Base-by-base conservation (phyloP, 2,797 vertebrate genomes). In the Myotis myotis region DNA sequence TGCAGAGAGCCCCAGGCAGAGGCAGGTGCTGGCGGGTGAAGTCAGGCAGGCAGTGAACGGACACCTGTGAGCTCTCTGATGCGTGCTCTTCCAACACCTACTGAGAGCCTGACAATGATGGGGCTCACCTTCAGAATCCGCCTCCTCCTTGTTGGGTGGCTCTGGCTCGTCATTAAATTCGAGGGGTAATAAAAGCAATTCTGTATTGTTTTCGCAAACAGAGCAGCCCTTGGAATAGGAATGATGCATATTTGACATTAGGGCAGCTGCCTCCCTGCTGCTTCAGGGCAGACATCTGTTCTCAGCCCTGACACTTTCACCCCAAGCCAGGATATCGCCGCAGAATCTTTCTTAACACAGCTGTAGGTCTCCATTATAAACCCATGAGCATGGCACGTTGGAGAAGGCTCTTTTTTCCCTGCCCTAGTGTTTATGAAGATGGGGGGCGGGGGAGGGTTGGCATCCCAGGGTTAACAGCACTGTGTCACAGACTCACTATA, bases 401-500 rank as follows among this genome's bases (percentile, higher is more conserved):
- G 0, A 60, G 55, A 92, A 28, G 4, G 33, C 20, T 71, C 47
- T n/a, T 76, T 53, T 10, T 10, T 28, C 47, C 76, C 44, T 87
- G 47, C 36, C 75, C 22, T 28, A 12, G 71, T 28, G 25, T 38
- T 82, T 75, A 0, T 12, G 66, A 75, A 81, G 15, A 75, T 22
- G 8, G 23, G 16, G 64, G 10, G 33, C 5, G 60, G 57, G 57
- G 20, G 57, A n/a, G n/a, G n/a, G n/a, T n/a, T n/a, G n/a, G 57
- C 25, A 28, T 36, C n/a, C 33, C 17, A 41, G 55, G 9, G 2
- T 25, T 10, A 49, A 20, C 76, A 41, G 30, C 2, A 0, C 57
- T 0, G 0, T 0, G 0, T 41, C 44, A 7, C 28, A 41, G n/a
- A 28, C 17, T 72, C 17, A 25, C 36, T 53, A 0, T 72, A 11